phyloP scores from a whole-genome alignment of 2,797 vertebrate genomes.

The Sebastes melanostomus region DNA sequence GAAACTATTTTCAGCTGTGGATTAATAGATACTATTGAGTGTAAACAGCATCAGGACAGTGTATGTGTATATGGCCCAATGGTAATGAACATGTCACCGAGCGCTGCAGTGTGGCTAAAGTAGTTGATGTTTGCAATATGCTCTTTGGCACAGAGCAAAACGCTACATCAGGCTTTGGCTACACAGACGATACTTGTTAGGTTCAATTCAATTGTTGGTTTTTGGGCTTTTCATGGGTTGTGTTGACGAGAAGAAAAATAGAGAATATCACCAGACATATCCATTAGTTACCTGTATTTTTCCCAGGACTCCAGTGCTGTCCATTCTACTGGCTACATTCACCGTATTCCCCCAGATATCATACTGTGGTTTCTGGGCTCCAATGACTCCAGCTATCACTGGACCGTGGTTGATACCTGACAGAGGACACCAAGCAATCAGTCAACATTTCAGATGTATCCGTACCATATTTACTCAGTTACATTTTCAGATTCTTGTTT shows the following conservation, averaged over 20 bases:
- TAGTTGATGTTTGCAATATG: not conserved
- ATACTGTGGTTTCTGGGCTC: slow-evolving; percentile 98
- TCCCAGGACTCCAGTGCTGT: slow-evolving; percentile 96
- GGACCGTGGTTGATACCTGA: slow-evolving; percentile 97
- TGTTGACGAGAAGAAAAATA: not conserved
- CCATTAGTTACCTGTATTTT: slow-evolving; percentile 91
- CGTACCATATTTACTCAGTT: not conserved
- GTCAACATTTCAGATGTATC: not conserved
- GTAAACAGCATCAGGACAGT: not conserved
- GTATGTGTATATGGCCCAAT: too few relatives aligned
- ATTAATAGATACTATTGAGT: not conserved
- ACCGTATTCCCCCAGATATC: slow-evolving; percentile 99
- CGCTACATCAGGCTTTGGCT: too few relatives aligned
- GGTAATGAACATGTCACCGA: not conserved
- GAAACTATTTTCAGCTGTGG: not conserved
- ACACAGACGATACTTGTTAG: not conserved
- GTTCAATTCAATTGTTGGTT: not conserved
- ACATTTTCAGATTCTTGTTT: not conserved
- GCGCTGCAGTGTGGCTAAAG: not conserved
- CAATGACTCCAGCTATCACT: slow-evolving; percentile 97
- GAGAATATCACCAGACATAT: not conserved
- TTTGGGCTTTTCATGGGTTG: not conserved
- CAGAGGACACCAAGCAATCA: slow-evolving; percentile 31
- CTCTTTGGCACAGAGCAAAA: not conserved
- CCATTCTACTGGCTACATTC: slow-evolving; percentile 98